Conservation (phyloP, 2,113 vertebrate genomes). For the Lipotes vexillifer region DNA sequence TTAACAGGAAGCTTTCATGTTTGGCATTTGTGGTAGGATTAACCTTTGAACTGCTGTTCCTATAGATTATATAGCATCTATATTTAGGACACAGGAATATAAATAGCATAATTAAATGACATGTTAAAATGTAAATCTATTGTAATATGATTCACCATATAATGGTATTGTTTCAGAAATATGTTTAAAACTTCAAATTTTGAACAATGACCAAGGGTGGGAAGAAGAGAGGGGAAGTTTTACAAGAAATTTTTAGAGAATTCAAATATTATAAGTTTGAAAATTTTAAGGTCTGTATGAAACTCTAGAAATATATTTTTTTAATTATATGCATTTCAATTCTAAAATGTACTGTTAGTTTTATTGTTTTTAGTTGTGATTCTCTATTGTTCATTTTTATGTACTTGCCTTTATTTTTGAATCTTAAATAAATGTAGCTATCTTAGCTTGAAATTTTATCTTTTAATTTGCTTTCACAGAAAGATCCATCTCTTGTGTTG, state of each 20-base stretch:
- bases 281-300: background rate
- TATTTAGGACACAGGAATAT: constrained; percentile 40
- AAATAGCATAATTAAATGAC: background rate
- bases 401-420: constrained; percentile 39
- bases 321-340: background rate
- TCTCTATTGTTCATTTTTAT: constrained; percentile 29
- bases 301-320: background rate
- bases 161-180: background rate
- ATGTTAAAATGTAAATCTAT: constrained; percentile 1
- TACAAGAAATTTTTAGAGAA: background rate
- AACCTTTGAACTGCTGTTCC: constrained; percentile 74
- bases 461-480: constrained; percentile 64
- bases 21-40: constrained; percentile 84
- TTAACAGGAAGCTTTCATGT: constrained; percentile 84
- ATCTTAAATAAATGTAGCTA: constrained; percentile 15
- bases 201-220: background rate
- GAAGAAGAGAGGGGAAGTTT: background rate
- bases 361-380: constrained; percentile 23
- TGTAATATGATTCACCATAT: background rate
- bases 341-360: background rate
- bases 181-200: constrained; percentile 25
- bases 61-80: constrained; percentile 69
- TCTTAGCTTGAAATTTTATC: constrained; percentile 65
- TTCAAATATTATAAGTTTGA: background rate
- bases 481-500: constrained; percentile 26